Percentiles rank a stretch among this genome's conserved stretches.
Evolutionary conservation across 2,888 invertebrate genomes (phyloP).

Genomic region (Glaucopsyche alexis): DNA sequence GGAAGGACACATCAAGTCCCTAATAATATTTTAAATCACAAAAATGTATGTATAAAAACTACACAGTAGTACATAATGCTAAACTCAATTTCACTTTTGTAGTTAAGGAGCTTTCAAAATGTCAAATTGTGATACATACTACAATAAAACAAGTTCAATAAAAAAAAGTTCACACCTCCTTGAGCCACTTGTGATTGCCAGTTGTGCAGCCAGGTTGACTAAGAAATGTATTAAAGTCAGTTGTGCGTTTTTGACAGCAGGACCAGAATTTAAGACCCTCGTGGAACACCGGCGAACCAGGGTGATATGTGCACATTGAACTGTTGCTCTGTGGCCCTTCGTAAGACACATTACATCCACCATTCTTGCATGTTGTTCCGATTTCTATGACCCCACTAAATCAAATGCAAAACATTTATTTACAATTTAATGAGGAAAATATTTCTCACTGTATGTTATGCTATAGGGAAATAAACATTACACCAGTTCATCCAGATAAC

Average conservation of each 20-base stretch:
- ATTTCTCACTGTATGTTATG: too few relatives aligned
- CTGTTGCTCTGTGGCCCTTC: slow-evolving; percentile 82
- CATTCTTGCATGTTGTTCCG: slow-evolving; percentile 92
- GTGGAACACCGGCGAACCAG: slow-evolving; percentile 95
- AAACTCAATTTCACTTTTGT: too few relatives aligned
- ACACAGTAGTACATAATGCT: too few relatives aligned
- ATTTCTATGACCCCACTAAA: slow-evolving; percentile 63
- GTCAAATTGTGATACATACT: too few relatives aligned
- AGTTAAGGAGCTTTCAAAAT: too few relatives aligned
- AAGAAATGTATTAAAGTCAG: slow-evolving; percentile 95
- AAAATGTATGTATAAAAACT: too few relatives aligned
- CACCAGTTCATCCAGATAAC: neutral
- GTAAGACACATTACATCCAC: slow-evolving; percentile 87
- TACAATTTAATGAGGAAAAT: too few relatives aligned
- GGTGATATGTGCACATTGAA: slow-evolving; percentile 87
- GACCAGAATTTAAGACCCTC: slow-evolving; percentile 99
- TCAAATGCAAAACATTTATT: slow-evolving; percentile 3
- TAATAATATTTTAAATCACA: too few relatives aligned
- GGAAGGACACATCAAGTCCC: too few relatives aligned
- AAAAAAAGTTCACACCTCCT: slow-evolving; percentile 74
- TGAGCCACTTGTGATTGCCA: slow-evolving; percentile 93
- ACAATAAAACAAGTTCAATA: neutral
- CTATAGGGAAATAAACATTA: too few relatives aligned
- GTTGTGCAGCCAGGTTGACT: slow-evolving; percentile 93
- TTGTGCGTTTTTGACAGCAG: slow-evolving; percentile 95